These are phyloP conservation scores for Dastarcus helophoroides DNA, from an alignment of 2,888 invertebrate genomes.

Conservation along the genomic window DNA sequence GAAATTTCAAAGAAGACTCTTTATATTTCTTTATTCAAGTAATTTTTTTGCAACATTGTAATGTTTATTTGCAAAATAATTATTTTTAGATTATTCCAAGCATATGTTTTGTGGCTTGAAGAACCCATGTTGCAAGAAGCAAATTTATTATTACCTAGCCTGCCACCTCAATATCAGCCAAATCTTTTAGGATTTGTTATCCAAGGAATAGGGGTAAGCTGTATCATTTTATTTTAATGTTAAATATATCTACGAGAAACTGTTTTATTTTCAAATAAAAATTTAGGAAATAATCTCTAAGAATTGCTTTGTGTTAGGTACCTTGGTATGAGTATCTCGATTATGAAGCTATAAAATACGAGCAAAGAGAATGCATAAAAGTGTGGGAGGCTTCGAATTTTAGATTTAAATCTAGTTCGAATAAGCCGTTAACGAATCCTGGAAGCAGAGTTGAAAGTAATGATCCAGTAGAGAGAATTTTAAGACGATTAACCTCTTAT, in stretches of 20 bases:
- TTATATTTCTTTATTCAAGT: constrained; percentile 12
- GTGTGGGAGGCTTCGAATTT: constrained; percentile 46
- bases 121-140: constrained; percentile 62
- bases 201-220: constrained; percentile 44
- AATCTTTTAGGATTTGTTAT: constrained; percentile 51
- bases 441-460: constrained; percentile 28
- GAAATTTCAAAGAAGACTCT: constrained; percentile 14
- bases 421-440: constrained; percentile 29
- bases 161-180: constrained; percentile 64
- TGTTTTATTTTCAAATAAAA: constrained; percentile 5
- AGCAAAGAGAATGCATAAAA: constrained; percentile 40
- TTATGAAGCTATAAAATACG: constrained; percentile 42
- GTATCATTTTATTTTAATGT: constrained; percentile 3
- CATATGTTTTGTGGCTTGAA: constrained; percentile 65
- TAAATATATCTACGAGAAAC: too few relatives aligned
- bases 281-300: constrained; percentile 1
- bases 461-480: constrained; percentile 45
- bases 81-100: constrained; percentile 48
- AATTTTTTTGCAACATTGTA: too few relatives aligned
- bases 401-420: constrained; percentile 34
- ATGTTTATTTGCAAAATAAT: too few relatives aligned
- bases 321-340: constrained; percentile 61
- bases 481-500: constrained; percentile 49
- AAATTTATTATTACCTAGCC: constrained; percentile 50
- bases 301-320: constrained; percentile 31